phyloP scores from a whole-genome alignment of 2,888 invertebrate species.

The Sacculina carcini region DNA sequence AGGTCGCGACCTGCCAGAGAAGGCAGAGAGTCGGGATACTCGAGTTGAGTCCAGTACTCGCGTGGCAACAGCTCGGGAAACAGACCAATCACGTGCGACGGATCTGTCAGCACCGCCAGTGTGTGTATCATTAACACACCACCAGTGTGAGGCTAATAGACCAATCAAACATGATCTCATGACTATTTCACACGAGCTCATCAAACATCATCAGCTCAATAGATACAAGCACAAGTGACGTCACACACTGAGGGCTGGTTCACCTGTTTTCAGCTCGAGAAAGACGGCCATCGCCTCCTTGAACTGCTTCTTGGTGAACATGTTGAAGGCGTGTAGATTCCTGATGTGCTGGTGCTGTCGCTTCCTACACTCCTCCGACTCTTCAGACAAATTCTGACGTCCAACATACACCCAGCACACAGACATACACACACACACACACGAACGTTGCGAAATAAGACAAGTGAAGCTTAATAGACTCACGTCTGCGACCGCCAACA shows the following conservation, averaged over 20 bases:
- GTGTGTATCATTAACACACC: background rate
- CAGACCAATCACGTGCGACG: slow-evolving; percentile 75
- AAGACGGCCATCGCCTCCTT: slow-evolving; percentile 77
- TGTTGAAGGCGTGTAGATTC: slow-evolving; percentile 62
- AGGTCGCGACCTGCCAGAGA: slow-evolving; percentile 53
- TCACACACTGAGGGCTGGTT: background rate
- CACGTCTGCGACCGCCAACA: too few species aligned
- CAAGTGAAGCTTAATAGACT: too few species aligned
- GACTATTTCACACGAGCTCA: too few species aligned
- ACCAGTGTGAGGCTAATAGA: too few species aligned
- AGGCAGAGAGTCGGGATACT: slow-evolving; percentile 27
- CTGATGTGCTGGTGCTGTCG: slow-evolving; percentile 65
- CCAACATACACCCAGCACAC: too few species aligned
- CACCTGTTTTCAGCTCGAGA: slow-evolving; percentile 49
- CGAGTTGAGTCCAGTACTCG: slow-evolving; percentile 25
- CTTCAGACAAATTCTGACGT: slow-evolving; percentile 53
- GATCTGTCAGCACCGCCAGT: slow-evolving; percentile 30
- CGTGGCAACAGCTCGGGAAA: slow-evolving; percentile 62
- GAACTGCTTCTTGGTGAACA: slow-evolving; percentile 69
- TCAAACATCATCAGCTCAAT: too few species aligned
- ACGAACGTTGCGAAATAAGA: too few species aligned
- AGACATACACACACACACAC: too few species aligned
- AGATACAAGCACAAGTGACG: too few species aligned
- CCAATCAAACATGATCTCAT: too few species aligned
- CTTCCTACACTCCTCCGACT: slow-evolving; percentile 47